Evolutionary conservation across 2,113 vertebrate genomes (phyloP).

Genomic region (Phalacrocorax pelagicus): DNA sequence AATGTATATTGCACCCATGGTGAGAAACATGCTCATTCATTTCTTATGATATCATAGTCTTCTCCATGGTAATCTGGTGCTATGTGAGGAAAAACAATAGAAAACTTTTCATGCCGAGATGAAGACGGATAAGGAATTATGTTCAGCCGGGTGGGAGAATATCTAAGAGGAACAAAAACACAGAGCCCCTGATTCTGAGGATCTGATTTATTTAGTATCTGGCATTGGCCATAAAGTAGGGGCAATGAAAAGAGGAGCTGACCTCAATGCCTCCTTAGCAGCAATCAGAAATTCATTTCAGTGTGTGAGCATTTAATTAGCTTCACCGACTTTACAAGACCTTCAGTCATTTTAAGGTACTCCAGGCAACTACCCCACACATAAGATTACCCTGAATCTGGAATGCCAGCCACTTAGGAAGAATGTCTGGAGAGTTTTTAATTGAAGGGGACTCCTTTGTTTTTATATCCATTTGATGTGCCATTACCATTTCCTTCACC

Average conservation of each 20-base stretch:
- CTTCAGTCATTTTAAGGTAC: conserved; percentile 70
- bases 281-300: conserved; percentile 70
- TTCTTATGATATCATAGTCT: conserved; percentile 61
- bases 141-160: conserved; percentile 56
- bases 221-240: conserved; percentile 63
- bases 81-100: conserved; percentile 62
- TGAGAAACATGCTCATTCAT: conserved; percentile 54
- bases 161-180: conserved; percentile 56
- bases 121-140: conserved; percentile 47
- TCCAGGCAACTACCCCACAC: conserved; percentile 30
- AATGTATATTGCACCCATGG: conserved; percentile 53
- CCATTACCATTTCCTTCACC: conserved; percentile 62
- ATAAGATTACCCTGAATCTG: conserved; percentile 49
- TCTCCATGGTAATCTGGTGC: conserved; percentile 57
- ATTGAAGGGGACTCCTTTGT: conserved; percentile 72
- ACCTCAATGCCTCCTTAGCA: conserved; percentile 54
- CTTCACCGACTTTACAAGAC: conserved; percentile 61
- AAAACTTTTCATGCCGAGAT: conserved; percentile 42
- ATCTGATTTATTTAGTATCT: conserved; percentile 67
- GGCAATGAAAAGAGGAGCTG: conserved; percentile 59
- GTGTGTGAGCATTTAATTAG: conserved; percentile 74
- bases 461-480: conserved; percentile 69
- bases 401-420: conserved; percentile 54
- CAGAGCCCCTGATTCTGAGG: conserved; percentile 54
- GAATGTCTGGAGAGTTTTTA: conserved; percentile 67